phyloP scores from a whole-genome alignment of 64 coral and sea anemone genomes.

The Dendronephthya gigantea region DNA sequence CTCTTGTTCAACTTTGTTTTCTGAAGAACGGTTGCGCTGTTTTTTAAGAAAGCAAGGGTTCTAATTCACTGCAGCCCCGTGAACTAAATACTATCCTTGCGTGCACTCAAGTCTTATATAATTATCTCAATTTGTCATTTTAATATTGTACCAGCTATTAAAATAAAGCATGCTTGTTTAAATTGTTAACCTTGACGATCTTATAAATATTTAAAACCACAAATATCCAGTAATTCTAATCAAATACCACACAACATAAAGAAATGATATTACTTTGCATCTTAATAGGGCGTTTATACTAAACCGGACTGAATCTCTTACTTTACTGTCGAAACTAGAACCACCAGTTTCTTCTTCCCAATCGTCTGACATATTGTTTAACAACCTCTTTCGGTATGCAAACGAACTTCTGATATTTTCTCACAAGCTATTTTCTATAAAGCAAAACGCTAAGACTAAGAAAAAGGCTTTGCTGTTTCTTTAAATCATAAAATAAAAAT shows the following conservation, averaged over 20 bases:
- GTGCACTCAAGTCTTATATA: too few species aligned
- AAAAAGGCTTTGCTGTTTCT: neutral
- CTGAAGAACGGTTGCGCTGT: too few species aligned
- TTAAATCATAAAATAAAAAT: neutral
- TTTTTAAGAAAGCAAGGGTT: too few species aligned
- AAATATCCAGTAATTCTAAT: neutral
- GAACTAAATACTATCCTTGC: too few species aligned
- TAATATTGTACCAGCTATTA: too few species aligned
- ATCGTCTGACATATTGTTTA: constrained; percentile 48
- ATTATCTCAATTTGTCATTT: too few species aligned
- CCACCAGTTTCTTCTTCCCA: constrained; percentile 40
- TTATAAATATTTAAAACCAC: neutral
- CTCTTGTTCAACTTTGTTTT: too few species aligned
- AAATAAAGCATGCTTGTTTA: too few species aligned
- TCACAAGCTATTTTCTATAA: neutral
- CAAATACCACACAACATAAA: neutral
- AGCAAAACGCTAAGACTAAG: neutral
- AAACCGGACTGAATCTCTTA: neutral
- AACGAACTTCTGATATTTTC: neutral
- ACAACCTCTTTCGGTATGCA: neutral
- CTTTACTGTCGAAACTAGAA: neutral
- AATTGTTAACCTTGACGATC: neutral
- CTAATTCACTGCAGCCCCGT: too few species aligned
- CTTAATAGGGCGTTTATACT: neutral
- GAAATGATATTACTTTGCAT: neutral